Percentiles rank a stretch among this genome's conserved stretches.
These are phyloP conservation scores for Hyphantria cunea DNA, from an alignment of 1,140 invertebrate species.

Conservation along the genomic window DNA sequence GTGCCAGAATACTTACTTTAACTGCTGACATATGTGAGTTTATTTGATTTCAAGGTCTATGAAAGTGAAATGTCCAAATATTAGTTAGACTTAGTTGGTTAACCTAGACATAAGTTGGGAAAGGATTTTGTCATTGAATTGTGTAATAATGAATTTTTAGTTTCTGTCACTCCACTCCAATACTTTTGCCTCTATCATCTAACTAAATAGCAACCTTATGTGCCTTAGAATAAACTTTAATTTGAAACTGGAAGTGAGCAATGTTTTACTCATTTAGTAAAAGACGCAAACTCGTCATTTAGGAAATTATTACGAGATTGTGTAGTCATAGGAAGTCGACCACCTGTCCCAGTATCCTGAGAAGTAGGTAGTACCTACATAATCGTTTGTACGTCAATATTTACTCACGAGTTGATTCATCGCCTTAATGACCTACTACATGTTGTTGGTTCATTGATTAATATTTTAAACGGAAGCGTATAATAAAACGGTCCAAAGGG, in stretches of 20 bases:
- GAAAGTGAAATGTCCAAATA: not conserved
- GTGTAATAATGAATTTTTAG: too few relatives aligned
- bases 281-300: not conserved
- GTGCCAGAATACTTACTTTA: constrained; percentile 1
- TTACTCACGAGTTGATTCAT: constrained; percentile 13
- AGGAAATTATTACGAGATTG: not conserved
- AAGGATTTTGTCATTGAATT: not conserved
- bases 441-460: constrained; percentile 16
- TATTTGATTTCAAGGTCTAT: not conserved
- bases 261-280: too few relatives aligned
- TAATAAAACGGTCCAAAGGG: not conserved
- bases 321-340: constrained; percentile 17
- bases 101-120: not conserved
- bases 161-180: too few relatives aligned
- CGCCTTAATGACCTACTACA: constrained; percentile 16
- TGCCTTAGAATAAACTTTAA: too few relatives aligned
- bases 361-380: not conserved
- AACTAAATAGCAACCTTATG: too few relatives aligned
- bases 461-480: constrained; percentile 12
- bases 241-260: too few relatives aligned
- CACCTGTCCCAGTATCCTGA: constrained; percentile 3
- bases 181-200: too few relatives aligned
- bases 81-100: too few relatives aligned
- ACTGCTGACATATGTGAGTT: not conserved
- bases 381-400: constrained; percentile 2